Conservation (phyloP, 2,113 vertebrate species). For the Stigmatopora nigra region DNA sequence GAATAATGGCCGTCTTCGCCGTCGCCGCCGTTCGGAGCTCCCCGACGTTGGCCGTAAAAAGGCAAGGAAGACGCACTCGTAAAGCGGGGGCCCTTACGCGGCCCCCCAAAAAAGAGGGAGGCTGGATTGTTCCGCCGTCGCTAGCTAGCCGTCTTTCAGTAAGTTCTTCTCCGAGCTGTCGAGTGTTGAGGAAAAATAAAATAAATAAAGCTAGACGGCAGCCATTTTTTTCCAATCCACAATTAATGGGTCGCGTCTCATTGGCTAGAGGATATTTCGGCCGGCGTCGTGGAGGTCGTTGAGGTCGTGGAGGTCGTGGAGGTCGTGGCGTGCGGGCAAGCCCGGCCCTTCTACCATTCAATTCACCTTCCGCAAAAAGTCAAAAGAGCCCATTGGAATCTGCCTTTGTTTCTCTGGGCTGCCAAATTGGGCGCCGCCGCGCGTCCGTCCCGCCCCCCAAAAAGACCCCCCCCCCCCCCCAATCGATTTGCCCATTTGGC, state of each 20-base stretch:
- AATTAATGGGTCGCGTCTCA: conserved; percentile 72
- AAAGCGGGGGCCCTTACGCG: conserved; percentile 62
- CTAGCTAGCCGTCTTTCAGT: conserved; percentile 30
- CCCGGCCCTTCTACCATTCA: too few species aligned
- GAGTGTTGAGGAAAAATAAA: conserved; percentile 55
- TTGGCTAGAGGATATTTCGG: conserved; percentile 64
- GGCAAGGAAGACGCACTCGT: conserved; percentile 68
- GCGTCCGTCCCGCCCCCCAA: too few species aligned
- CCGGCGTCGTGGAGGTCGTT: too few species aligned
- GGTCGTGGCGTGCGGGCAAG: too few species aligned
- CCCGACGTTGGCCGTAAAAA: conserved; percentile 66
- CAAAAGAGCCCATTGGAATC: conserved; percentile 15
- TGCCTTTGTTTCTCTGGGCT: conserved; percentile 16
- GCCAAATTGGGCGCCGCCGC: too few species aligned
- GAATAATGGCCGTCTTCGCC: conserved; percentile 66
- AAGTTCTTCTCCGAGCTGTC: conserved; percentile 51
- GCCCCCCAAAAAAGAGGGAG: conserved; percentile 39
- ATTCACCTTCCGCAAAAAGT: conserved; percentile 25
- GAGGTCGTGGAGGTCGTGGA: too few species aligned
- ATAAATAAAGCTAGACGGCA: conserved; percentile 36
- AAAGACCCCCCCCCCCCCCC: too few species aligned
- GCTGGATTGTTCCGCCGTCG: not conserved
- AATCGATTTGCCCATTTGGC: conserved; percentile 82
- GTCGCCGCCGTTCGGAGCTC: conserved; percentile 13
- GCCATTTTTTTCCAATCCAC: conserved; percentile 43